These are phyloP conservation scores for Xestia c-nigrum DNA, from an alignment of 2,888 invertebrate genomes.

Conservation along the genomic window DNA sequence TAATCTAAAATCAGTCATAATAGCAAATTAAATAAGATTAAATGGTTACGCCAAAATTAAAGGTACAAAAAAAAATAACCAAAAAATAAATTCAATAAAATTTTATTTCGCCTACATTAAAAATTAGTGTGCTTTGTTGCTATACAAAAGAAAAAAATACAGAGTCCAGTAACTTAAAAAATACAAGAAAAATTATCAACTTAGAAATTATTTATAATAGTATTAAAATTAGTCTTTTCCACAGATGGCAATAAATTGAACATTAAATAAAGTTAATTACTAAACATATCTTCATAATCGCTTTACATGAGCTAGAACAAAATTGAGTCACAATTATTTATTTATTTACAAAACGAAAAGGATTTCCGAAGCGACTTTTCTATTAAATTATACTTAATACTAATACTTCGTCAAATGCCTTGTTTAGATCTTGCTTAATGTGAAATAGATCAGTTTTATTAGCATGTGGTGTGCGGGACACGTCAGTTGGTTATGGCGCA, in stretches of 20 bases:
- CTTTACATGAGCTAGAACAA: conserved; percentile 35
- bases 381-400: conserved; percentile 19
- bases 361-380: conserved; percentile 38
- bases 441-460: background rate
- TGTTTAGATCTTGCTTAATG: too few relatives aligned
- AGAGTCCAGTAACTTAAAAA: conserved; percentile 66
- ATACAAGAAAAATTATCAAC: conserved; percentile 68
- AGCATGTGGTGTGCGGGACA: background rate
- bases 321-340: conserved; percentile 55
- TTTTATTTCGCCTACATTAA: conserved; percentile 68
- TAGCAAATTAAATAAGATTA: background rate
- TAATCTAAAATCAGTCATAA: background rate
- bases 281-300: conserved; percentile 37
- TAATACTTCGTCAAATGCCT: conserved; percentile 41
- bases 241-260: conserved; percentile 89
- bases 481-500: background rate
- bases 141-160: conserved; percentile 65
- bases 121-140: conserved; percentile 68
- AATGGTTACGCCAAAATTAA: background rate
- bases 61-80: conserved; percentile 40
- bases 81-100: conserved; percentile 66
- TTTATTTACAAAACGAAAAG: conserved; percentile 51
- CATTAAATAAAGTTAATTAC: conserved; percentile 78
- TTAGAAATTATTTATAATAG: conserved; percentile 79
- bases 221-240: conserved; percentile 88